Conservation (phyloP, 2,797 vertebrate genomes). For the Acropternis orthonyx region DNA sequence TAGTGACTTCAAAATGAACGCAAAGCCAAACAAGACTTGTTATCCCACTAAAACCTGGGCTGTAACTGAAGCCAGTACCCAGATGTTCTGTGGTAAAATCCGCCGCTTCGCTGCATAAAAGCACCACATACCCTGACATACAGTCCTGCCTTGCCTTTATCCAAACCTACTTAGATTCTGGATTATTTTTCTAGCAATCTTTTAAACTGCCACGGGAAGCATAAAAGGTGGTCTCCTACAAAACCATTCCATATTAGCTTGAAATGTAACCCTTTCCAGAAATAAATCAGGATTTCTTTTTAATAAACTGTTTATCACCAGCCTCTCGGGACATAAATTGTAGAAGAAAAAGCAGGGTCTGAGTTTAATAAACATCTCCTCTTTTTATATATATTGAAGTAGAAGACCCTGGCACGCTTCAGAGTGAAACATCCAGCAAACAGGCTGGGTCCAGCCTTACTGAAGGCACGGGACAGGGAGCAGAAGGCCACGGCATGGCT, state of each 20-base stretch:
- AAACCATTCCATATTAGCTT: background rate
- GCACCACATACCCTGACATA: background rate
- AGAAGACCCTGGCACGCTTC: background rate
- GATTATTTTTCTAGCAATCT: constrained; percentile 46
- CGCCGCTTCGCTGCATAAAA: background rate
- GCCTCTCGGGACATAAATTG: background rate
- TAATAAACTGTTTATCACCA: constrained; percentile 47
- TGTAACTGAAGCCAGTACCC: constrained; percentile 59
- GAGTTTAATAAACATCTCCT: constrained; percentile 32
- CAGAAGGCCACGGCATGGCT: accelerated
- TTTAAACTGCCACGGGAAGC: constrained; percentile 43
- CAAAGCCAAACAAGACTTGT: constrained; percentile 37
- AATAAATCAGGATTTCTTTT: constrained; percentile 31
- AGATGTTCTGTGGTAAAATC: constrained; percentile 61
- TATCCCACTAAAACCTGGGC: constrained; percentile 46
- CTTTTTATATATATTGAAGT: background rate
- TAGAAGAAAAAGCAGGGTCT: background rate
- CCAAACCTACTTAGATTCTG: background rate
- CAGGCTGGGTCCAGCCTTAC: background rate
- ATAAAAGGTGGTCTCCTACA: constrained; percentile 6
- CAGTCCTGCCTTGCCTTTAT: background rate
- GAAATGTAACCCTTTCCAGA: background rate
- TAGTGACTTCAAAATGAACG: constrained; percentile 43
- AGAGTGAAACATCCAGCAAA: accelerated
- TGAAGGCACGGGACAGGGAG: accelerated